Evolutionary conservation across 2,888 invertebrate genomes (phyloP).

Genomic region (Saturnia pavonia): DNA sequence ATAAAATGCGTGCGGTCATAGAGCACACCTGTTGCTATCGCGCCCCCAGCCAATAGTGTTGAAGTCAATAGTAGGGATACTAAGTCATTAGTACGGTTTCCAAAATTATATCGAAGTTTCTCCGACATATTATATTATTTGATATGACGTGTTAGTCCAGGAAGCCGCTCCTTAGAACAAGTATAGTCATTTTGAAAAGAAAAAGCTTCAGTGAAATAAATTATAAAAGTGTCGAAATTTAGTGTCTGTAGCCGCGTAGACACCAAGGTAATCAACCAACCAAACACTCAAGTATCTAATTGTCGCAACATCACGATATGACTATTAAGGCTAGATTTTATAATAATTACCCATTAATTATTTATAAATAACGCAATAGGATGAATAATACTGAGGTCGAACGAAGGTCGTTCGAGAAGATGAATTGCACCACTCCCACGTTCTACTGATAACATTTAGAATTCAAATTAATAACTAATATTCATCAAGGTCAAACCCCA

Average conservation of each 20-base stretch:
- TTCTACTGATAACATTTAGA: background rate
- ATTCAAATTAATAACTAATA: background rate
- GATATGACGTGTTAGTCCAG: too few species aligned
- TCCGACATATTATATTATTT: too few species aligned
- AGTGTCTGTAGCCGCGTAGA: background rate
- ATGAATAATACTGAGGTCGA: background rate
- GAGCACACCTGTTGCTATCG: too few species aligned
- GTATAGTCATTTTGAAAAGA: too few species aligned
- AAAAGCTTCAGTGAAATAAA: background rate
- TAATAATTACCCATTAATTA: background rate
- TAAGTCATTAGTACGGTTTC: too few species aligned
- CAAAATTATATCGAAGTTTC: too few species aligned
- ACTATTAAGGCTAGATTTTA: background rate
- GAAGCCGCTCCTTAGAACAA: too few species aligned
- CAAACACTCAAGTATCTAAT: background rate
- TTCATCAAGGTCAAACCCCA: background rate
- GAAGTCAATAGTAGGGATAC: too few species aligned
- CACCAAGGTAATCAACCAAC: background rate
- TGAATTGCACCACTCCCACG: background rate
- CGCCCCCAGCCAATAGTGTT: too few species aligned
- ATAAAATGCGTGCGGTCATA: too few species aligned
- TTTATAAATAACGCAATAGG: conserved; percentile 2
- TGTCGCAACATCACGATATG: background rate
- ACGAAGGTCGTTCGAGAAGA: background rate
- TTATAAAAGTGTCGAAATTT: background rate